Percentiles rank a stretch among this genome's conserved stretches.
Conservation (phyloP, 2,888 invertebrate species). For the Megastigmus dorsalis region DNA sequence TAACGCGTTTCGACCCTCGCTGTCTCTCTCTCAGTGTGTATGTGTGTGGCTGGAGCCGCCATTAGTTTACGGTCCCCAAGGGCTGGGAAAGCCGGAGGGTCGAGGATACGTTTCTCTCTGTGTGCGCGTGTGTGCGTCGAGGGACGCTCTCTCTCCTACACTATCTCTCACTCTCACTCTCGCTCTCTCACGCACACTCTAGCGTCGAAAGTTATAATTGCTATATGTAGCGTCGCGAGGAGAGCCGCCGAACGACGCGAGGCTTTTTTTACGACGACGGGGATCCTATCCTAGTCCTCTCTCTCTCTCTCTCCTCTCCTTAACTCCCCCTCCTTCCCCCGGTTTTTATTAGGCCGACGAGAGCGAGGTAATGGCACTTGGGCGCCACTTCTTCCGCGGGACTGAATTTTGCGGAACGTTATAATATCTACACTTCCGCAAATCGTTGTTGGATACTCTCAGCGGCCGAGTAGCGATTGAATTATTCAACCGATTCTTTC, state of each 20-base stretch:
- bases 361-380: neutral
- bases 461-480: too few relatives aligned
- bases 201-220: constrained; percentile 58
- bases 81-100: constrained; percentile 46
- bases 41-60: constrained; percentile 47
- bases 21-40: neutral
- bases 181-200: neutral
- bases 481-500: neutral
- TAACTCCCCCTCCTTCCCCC: neutral
- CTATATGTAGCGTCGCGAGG: constrained; percentile 53
- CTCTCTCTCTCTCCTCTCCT: neutral
- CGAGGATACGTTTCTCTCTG: too few relatives aligned
- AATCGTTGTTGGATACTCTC: too few relatives aligned
- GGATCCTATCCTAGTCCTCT: neutral
- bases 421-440: too few relatives aligned
- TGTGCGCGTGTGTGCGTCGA: constrained; percentile 59
- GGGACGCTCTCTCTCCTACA: constrained; percentile 41
- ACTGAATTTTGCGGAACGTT: too few relatives aligned
- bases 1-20: constrained; percentile 53
- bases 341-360: constrained; percentile 22
- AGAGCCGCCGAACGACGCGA: too few relatives aligned
- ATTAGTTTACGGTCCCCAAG: constrained; percentile 71
- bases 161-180: neutral
- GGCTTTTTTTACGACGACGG: neutral
- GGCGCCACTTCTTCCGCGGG: too few relatives aligned